Evolutionary conservation across 2,888 invertebrate species (phyloP), one percentile per base, ranked within the genome.

Genomic region (Parnassius smintheus): DNA sequence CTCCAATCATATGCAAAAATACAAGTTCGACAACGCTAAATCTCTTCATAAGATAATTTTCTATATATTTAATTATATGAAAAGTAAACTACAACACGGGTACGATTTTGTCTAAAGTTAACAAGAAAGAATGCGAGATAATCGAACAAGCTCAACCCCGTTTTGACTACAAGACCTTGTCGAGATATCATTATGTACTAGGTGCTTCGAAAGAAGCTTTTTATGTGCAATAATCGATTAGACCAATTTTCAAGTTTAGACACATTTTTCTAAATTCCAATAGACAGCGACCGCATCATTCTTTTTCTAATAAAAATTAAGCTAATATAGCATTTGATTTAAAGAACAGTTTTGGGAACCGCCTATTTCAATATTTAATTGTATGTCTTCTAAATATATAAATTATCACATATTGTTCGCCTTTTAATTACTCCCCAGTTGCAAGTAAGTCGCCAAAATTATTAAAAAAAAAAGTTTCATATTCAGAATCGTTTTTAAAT

Each of bases 1-100:
- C 13, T 49, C 12, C 75, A 75, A 74, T 78, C 77, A 75, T 78
- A 78, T 82, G 83, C 80, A 85, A 85, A 84, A 83, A 85, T 85
- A 85, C 81, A 80, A 74, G 69, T 75, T 68, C 76, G 75, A 80
- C 82, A 71, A 80, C 82, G 82, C 83, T 85, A 85, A 86, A 86
- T 83, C 80, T 86, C 82, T 69, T 82, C 82, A 81, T 81, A 82
- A 80, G 82, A 81, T 76, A 78, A 73, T 73, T 66, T 66, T 58
- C 61, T 67, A 68, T 61, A 64, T 66, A 65, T 64, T 58, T 66
- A 59, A 61, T 59, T 48, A 63, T 56, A 51, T 62, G 54, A 50
- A 50, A 58, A 7, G 51, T 61, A 58, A 54, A 25, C 50, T 55
- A 61, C 25, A 61, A 0, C 59, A 46, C 44, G 53, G 54, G 41